Evolutionary conservation across 2,113 vertebrate species (phyloP), one percentile per base, ranked within the genome.

Genomic region (Syrmaticus mikado): DNA sequence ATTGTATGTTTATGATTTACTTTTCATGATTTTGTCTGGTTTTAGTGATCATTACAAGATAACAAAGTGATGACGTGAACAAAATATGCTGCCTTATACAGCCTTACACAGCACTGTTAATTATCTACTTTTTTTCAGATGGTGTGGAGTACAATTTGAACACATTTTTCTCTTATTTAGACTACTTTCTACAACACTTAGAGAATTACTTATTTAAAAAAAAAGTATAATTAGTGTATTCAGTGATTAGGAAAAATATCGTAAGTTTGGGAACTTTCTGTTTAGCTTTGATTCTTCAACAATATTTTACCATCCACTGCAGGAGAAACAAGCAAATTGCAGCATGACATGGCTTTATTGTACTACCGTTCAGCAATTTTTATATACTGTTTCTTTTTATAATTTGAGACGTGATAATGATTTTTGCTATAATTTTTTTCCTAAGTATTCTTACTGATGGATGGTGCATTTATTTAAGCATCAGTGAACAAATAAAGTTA

Each of bases 401-500:
- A 98, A 98, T 97, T 97, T 97, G 97, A 97, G 96, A 97, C 30
- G 78, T 71, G 82, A 97, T 98, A 95, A 98, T 97, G 92, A 97
- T 97, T 97, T 98, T 96, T 97, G 93, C 96, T 96, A 97, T 98
- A 97, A 97, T 97, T 97, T 94, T 97, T 97, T 97, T 93, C 65
- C 6, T 97, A 98, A 98, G 97, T 97, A 98, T 97, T 94, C 95
- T 95, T 95, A 77, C 91, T 97, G 97, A 98, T 95, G 85, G 87
- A 97, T 97, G 96, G 95, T 97, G 84, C 96, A 96, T 97, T 98
- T 97, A 97, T 98, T 98, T 97, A 97, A 97, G 98, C 97, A 97
- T 96, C 97, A 96, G 93, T 97, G 97, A 98, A 97, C 96, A 98
- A 98, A 98, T 98, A 98, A 98, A 98, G 97, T 98, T 98, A 98